A percentile compares a stretch with the other conserved stretches of the same genome.
Evolutionary conservation across 2,888 invertebrate genomes (phyloP).

Genomic region (Sphaerophoria rueppellii): DNA sequence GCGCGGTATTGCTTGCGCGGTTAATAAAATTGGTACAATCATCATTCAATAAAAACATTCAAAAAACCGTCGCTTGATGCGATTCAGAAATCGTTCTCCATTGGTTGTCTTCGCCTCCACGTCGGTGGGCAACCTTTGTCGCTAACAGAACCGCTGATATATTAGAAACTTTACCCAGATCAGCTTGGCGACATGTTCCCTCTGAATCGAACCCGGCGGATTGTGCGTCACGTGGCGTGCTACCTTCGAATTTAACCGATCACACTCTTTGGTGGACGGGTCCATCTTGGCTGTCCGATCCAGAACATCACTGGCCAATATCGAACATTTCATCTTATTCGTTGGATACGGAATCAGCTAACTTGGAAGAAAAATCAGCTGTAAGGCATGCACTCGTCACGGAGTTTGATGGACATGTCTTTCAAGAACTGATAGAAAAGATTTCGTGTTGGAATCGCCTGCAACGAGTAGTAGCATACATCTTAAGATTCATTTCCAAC

Average conservation of each 20-base stretch:
- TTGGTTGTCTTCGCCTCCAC: constrained; percentile 40
- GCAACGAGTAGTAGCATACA: not conserved
- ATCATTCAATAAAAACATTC: constrained; percentile 36
- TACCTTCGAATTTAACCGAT: constrained; percentile 39
- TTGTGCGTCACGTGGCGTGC: constrained; percentile 71
- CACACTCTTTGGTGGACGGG: constrained; percentile 71
- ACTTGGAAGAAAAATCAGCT: not conserved
- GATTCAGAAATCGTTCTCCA: constrained; percentile 74
- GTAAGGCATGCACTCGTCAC: constrained; percentile 7
- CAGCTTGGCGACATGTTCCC: constrained; percentile 61
- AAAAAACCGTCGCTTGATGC: constrained; percentile 59
- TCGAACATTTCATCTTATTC: not conserved
- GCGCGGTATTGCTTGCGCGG: constrained; percentile 45
- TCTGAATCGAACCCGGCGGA: constrained; percentile 70
- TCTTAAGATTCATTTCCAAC: constrained; percentile 2
- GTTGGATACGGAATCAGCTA: not conserved
- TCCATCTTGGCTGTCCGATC: constrained; percentile 4
- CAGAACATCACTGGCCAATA: not conserved
- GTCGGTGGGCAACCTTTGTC: constrained; percentile 61
- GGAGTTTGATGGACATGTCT: not conserved
- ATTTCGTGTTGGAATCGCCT: constrained; percentile 29
- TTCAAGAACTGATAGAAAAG: constrained; percentile 15
- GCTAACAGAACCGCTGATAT: constrained; percentile 66
- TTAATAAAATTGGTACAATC: constrained; percentile 40
- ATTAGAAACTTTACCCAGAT: constrained; percentile 51